Evolutionary conservation across 2,888 invertebrate species (phyloP), one percentile per base, ranked within the genome.

Genomic region (Meteorus cinctellus): DNA sequence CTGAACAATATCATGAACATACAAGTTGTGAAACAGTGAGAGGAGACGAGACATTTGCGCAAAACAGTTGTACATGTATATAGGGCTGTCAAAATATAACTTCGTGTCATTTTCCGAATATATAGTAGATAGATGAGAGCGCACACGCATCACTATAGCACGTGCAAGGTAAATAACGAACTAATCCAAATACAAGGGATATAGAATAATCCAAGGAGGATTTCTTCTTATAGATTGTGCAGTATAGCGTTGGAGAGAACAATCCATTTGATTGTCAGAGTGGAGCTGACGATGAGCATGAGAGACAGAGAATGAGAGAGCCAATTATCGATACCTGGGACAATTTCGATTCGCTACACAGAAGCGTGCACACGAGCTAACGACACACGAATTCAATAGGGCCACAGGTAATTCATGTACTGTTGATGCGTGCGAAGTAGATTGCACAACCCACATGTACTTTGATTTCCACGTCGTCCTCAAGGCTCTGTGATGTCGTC

Each of bases 391-490:
- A 74, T 76, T 76, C 75, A 76, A 78, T 55, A 74, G 75, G 72
- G 74, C 70, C 77, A 78, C 74, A 51, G 29, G 66, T 69, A 27
- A 62, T 78, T 60, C 74, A 67, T 81, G 72, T 76, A 79, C 75
- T 62, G 55, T 31, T 65, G 80, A 81, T 77, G 74, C 72, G 81
- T 82, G 82, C 80, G 79, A 81, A 71, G 75, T 76, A 80, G 81
- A 82, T 79, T 81, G 82, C 81, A 77, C 79, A 82, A 85, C 85
- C 78, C 85, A 92, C 92, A 87, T 92, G 91, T 80, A 98, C 97
- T 91, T 97, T 96, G 75, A 97, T 96, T 89, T 97, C 97, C 16
- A 96, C 94, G 86, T 97, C 96, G 87, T 98, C 98, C 88, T 97
- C 96, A 80, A 96, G 92, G 86, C 94, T 96, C 90, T 97, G 97